phyloP scores from a whole-genome alignment of 2,113 vertebrate species.

The Anarhynchus alexandrinus region DNA sequence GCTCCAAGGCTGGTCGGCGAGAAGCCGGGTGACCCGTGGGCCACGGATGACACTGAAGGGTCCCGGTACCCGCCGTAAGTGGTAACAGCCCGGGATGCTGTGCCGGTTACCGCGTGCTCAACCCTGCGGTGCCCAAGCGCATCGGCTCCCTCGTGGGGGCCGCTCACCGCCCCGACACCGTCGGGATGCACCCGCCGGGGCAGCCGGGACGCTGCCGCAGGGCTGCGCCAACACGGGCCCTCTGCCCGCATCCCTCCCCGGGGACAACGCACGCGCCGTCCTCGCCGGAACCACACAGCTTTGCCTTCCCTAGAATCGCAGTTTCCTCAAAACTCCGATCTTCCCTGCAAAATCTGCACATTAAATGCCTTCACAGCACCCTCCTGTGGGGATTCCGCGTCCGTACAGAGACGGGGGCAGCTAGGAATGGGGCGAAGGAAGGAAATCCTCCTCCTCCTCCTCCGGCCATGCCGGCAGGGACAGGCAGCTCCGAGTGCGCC shows the following conservation, averaged over 20 bases:
- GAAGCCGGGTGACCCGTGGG: rapidly evolving
- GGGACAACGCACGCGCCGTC: background rate
- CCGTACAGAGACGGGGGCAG: constrained; percentile 37
- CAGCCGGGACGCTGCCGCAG: background rate
- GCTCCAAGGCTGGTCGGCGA: background rate
- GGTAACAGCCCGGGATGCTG: rapidly evolving
- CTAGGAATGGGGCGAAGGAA: background rate
- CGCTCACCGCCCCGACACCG: rapidly evolving
- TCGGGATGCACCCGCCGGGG: rapidly evolving
- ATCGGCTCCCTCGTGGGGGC: rapidly evolving
- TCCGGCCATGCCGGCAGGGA: background rate
- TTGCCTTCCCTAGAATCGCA: background rate
- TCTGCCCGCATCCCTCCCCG: background rate
- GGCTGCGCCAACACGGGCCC: rapidly evolving
- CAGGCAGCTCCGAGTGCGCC: background rate
- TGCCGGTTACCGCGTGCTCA: rapidly evolving
- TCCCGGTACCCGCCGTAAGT: rapidly evolving
- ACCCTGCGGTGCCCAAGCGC: background rate
- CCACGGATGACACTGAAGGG: rapidly evolving
- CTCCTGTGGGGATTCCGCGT: constrained; percentile 57
- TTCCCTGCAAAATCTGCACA: background rate
- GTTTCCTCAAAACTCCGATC: background rate
- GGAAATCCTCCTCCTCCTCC: background rate
- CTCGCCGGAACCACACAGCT: background rate
- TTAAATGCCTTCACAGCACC: constrained; percentile 60